Evolutionary conservation across 2,888 invertebrate species (phyloP).

Genomic region (Teleiodes luculella): DNA sequence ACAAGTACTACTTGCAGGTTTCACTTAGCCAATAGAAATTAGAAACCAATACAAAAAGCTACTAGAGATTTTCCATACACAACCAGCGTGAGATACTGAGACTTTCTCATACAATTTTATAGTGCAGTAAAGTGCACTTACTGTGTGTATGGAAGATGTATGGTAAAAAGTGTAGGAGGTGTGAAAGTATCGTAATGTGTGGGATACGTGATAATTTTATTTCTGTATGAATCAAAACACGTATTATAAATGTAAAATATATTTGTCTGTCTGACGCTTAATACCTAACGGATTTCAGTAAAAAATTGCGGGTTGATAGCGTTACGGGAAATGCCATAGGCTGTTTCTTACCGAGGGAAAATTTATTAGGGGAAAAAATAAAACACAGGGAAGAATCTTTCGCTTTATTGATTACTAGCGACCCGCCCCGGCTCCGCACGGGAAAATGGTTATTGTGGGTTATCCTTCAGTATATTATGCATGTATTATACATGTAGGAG

Average conservation of each 20-base stretch:
- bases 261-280: too few species aligned
- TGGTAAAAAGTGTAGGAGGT: not conserved
- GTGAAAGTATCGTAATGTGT: not conserved
- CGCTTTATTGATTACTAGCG: too few species aligned
- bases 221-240: not conserved
- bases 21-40: constrained; percentile 12
- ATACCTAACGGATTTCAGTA: too few species aligned
- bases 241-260: not conserved
- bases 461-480: too few species aligned
- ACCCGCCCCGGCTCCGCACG: too few species aligned
- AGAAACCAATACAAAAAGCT: constrained; percentile 11
- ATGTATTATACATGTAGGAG: too few species aligned
- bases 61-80: constrained; percentile 1
- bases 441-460: too few species aligned
- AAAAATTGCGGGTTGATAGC: too few species aligned
- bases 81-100: constrained; percentile 5
- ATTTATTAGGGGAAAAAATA: too few species aligned
- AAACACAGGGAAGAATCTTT: too few species aligned
- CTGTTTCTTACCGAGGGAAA: too few species aligned
- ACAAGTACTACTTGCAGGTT: not conserved
- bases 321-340: too few species aligned
- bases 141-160: not conserved
- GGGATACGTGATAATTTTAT: not conserved
- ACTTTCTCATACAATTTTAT: constrained; percentile 13
- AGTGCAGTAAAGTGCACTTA: not conserved